phyloP scores from a whole-genome alignment of 2,797 vertebrate genomes.

The Crax fasciolata region DNA sequence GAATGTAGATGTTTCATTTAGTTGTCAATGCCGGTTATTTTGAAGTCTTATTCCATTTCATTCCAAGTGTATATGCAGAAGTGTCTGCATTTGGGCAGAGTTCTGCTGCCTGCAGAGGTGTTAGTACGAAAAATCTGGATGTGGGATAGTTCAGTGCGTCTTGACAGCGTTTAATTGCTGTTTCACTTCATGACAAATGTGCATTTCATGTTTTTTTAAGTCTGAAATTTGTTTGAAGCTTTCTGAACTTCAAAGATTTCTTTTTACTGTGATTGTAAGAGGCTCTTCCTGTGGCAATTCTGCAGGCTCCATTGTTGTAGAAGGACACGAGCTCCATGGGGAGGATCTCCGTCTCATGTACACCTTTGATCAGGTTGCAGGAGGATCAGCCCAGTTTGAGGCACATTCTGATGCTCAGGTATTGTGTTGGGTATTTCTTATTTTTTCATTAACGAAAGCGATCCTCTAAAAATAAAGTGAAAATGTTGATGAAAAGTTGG shows the following conservation, averaged over 20 bases:
- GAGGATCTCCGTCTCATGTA: slow-evolving; percentile 96
- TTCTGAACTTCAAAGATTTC: neutral
- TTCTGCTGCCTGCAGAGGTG: neutral
- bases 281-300: neutral
- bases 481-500: neutral
- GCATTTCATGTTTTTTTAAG: neutral
- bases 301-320: slow-evolving; percentile 90
- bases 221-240: neutral
- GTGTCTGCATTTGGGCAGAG: neutral
- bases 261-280: neutral
- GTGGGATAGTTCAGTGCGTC: neutral
- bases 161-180: neutral
- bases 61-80: neutral
- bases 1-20: neutral
- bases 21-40: neutral
- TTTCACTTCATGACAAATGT: neutral
- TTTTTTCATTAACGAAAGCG: neutral
- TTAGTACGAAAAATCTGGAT: neutral
- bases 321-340: slow-evolving; percentile 91
- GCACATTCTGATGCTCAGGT: slow-evolving; percentile 97
- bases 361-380: slow-evolving; percentile 89
- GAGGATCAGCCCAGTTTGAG: slow-evolving; percentile 89
- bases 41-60: neutral
- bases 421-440: neutral
- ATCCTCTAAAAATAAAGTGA: neutral